A percentile compares a stretch with the other conserved stretches of the same genome.
Conservation (phyloP, 2,888 invertebrate genomes). For the Scaptodrosophila latifasciaeformis region DNA sequence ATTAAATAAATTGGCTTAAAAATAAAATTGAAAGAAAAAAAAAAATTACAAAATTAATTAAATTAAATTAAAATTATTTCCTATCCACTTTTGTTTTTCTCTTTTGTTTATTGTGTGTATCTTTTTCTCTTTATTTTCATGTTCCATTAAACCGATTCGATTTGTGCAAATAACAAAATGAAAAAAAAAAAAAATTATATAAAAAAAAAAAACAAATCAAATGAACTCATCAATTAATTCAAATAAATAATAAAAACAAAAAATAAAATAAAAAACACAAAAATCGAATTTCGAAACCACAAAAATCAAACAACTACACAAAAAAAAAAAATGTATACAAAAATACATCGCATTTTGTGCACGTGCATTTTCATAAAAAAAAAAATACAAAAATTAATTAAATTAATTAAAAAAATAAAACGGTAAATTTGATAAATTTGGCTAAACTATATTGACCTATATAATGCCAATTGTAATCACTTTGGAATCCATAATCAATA, state of each 20-base stretch:
- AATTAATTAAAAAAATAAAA: too few species aligned
- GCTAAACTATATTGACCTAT: too few species aligned
- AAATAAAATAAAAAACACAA: slow-evolving; percentile 51
- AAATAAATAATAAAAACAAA: slow-evolving; percentile 26
- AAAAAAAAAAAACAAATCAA: slow-evolving; percentile 30
- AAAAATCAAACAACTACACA: slow-evolving; percentile 26
- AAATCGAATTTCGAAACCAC: slow-evolving; percentile 24
- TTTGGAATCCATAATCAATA: too few species aligned
- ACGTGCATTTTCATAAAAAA: slow-evolving; percentile 54
- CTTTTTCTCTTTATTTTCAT: slow-evolving; percentile 72
- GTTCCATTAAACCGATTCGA: slow-evolving; percentile 72
- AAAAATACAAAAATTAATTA: too few species aligned
- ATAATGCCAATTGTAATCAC: too few species aligned
- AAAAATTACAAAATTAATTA: too few species aligned
- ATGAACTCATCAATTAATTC: slow-evolving; percentile 23
- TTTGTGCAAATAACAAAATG: slow-evolving; percentile 58
- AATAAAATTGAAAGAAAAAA: neutral
- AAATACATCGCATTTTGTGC: slow-evolving; percentile 67
- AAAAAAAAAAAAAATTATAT: slow-evolving; percentile 29
- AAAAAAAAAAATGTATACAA: slow-evolving; percentile 63
- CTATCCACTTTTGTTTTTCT: slow-evolving; percentile 66
- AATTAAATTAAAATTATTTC: slow-evolving; percentile 49
- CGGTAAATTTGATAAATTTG: too few species aligned
- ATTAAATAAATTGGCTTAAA: slow-evolving; percentile 20
- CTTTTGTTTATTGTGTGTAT: slow-evolving; percentile 69